Percentiles rank a stretch among this genome's conserved stretches.
Evolutionary conservation across 2,797 vertebrate species (phyloP).

Genomic region (Crenuchus spilurus): DNA sequence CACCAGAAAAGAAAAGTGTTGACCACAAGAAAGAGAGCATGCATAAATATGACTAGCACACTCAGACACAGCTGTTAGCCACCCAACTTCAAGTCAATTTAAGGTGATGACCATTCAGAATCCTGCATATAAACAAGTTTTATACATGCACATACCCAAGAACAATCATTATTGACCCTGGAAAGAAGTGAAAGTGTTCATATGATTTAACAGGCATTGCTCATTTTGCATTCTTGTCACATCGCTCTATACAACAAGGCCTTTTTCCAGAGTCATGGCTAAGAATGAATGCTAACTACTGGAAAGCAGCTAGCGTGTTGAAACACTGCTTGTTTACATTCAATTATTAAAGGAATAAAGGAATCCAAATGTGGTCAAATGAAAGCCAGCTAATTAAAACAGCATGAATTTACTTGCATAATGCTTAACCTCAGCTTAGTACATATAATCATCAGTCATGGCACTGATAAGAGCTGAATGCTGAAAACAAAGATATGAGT

Average conservation of each 20-base stretch:
- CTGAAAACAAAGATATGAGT: background rate
- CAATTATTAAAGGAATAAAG: too few species aligned
- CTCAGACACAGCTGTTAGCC: slow-evolving; percentile 27
- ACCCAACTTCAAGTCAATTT: slow-evolving; percentile 8
- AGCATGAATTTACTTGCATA: background rate
- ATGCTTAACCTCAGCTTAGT: background rate
- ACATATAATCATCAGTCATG: background rate
- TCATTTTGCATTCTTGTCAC: background rate
- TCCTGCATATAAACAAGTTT: background rate
- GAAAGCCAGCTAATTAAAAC: too few species aligned
- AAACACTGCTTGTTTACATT: too few species aligned
- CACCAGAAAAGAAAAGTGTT: background rate
- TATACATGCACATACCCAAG: background rate
- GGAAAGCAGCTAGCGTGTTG: background rate
- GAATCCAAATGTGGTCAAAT: too few species aligned
- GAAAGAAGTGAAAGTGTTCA: background rate
- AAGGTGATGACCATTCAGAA: slow-evolving; percentile 12
- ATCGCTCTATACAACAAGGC: background rate
- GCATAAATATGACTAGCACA: slow-evolving; percentile 46
- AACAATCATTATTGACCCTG: background rate
- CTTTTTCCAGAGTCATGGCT: background rate
- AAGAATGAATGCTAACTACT: background rate
- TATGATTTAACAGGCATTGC: background rate
- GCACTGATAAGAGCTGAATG: background rate
- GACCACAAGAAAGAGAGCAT: slow-evolving; percentile 40